phyloP scores from a whole-genome alignment of 2,888 invertebrate genomes.

The Amorpha juglandis region DNA sequence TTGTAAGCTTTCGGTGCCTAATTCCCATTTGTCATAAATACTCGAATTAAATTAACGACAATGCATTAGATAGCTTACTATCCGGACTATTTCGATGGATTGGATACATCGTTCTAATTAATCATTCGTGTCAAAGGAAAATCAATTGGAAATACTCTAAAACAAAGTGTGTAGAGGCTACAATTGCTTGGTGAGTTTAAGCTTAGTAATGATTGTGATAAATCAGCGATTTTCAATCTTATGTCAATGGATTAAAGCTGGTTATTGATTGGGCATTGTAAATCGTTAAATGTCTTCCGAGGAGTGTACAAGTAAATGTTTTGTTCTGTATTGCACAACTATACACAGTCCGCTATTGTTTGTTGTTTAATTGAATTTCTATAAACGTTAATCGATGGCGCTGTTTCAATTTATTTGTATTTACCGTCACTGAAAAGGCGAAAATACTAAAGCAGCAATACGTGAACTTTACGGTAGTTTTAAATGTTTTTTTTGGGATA shows the following conservation, averaged over 20 bases:
- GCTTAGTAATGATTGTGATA: slow-evolving; percentile 30
- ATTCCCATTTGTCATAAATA: slow-evolving; percentile 80
- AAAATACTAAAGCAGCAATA: too few relatives aligned
- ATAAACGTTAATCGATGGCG: slow-evolving; percentile 22
- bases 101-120: slow-evolving; percentile 67
- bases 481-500: too few relatives aligned
- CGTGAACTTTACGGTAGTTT: too few relatives aligned
- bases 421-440: too few relatives aligned
- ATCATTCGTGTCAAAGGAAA: slow-evolving; percentile 43
- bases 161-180: slow-evolving; percentile 11
- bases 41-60: slow-evolving; percentile 83
- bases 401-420: neutral
- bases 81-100: slow-evolving; percentile 86
- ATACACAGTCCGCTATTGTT: slow-evolving; percentile 41
- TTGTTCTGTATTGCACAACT: slow-evolving; percentile 57
- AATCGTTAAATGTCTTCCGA: slow-evolving; percentile 78
- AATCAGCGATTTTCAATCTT: slow-evolving; percentile 61
- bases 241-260: slow-evolving; percentile 53
- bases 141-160: slow-evolving; percentile 12
- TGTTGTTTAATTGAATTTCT: slow-evolving; percentile 39
- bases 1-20: slow-evolving; percentile 52
- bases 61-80: slow-evolving; percentile 73
- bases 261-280: slow-evolving; percentile 51
- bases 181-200: slow-evolving; percentile 27
- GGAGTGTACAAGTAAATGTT: slow-evolving; percentile 65